Evolutionary conservation across 2,888 invertebrate genomes (phyloP), one percentile per base, ranked within the genome.

Genomic region (Listrodromus nycthemerus): DNA sequence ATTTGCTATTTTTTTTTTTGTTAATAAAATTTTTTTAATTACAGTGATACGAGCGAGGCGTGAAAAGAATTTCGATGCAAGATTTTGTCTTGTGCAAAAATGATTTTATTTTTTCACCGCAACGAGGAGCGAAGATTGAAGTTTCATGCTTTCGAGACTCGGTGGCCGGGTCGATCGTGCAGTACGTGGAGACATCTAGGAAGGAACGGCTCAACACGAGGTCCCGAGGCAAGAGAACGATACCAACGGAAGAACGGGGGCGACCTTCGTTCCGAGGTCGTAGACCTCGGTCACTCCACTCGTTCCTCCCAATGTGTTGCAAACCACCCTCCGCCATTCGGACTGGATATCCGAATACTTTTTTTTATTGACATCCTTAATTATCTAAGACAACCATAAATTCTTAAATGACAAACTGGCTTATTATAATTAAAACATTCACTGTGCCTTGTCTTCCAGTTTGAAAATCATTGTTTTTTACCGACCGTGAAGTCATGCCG

Each of bases 111-210:
- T 66, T 52, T 65, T 71, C 10, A 21, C 13, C 19, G 70, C 37
- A 50, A 30, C 13, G 27, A 58, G 37, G 2, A 5, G 37, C 5
- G 24, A 55, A 55, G 61, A 71, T 19, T 30, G n/a, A 55, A 37
- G 48, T 48, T 61, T 48, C 52, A 27, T 63, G 41, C 33, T 41
- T 77, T 61, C 16, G 63, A 78, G 78, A 78, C 70, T 66, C 30
- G 58, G 61, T 58, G 27, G 74, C 16, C 50, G 61, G 84, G 81
- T 84, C 80, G 85, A 83, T 74, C 58, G 78, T 58, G 70, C 63
- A 80, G 83, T 79, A 85, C 69, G 88, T 88, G 84, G 88, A 86
- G 88, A 87, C 88, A 88, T 88, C 88, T 88, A 87, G 87, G 84
- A 87, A 86, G 86, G 58, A 86, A 85, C 85, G 75, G 70, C 80